These are phyloP conservation scores for Chaetophractus vellerosus DNA, from an alignment of 2,797 vertebrate species.

Conservation along the genomic window DNA sequence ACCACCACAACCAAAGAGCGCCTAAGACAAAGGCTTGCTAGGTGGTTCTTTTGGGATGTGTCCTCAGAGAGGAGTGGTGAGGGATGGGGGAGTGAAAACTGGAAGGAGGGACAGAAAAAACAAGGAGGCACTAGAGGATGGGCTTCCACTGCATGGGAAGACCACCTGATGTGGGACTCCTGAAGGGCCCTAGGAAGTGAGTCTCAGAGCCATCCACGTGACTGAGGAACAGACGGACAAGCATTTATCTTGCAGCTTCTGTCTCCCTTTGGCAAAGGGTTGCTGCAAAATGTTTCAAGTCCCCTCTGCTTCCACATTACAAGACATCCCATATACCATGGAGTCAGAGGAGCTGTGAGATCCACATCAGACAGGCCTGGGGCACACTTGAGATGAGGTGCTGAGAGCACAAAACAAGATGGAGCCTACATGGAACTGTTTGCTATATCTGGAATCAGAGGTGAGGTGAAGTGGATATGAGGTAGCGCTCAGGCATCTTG, in stretches of 20 bases:
- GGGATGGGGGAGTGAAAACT: background rate
- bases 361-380: background rate
- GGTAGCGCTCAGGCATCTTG: background rate
- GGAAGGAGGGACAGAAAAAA: background rate
- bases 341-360: background rate
- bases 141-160: accelerated
- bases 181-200: background rate
- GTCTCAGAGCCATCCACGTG: background rate
- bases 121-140: accelerated
- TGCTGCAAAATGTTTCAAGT: background rate
- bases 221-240: background rate
- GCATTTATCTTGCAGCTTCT: background rate
- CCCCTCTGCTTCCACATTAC: background rate
- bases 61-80: background rate
- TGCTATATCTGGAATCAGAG: too few species aligned
- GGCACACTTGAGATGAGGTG: background rate
- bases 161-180: background rate
- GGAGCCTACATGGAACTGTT: background rate
- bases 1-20: background rate
- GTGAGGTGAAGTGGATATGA: background rate
- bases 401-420: background rate
- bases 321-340: too few species aligned
- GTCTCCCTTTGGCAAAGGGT: background rate
- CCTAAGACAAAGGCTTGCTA: background rate
- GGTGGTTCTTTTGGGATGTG: background rate